Evolutionary conservation across 35 echinoderm and acorn worm genomes (phyloP), one percentile per base, ranked within the genome.

Genomic region (Stichopus chloronotus): DNA sequence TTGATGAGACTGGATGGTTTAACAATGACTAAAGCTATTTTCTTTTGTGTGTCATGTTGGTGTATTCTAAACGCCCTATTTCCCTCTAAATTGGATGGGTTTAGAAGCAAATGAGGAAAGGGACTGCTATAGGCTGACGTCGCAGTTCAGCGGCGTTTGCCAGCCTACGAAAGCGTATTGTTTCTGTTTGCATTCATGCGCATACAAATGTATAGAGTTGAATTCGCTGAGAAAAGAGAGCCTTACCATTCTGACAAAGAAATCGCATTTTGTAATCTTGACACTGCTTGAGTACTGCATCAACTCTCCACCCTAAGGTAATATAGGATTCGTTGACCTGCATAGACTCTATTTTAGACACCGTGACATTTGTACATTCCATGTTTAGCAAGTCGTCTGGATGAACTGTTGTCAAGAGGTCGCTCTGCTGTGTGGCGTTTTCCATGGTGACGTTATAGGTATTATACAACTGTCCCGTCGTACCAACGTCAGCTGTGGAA

Each of bases 191-290:
- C 3, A 43, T 43, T 43, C 30, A 43, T 43, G 30, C 30, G 30
- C 30, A 43, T 43, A 43, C 30, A 43, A 43, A 43, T 43, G 30
- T 3, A 43, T 43, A 43, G 30, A 43, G 30, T 43, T 43, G 30
- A 43, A 43, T 43, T 43, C 30, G 30, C 30, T 43, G 30, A 43
- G 83, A 8, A n/a, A 14, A 43, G 5, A 43, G 65, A 24, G 22
- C 53, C 93, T 95, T 78, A 95, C 94, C 94, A 21, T 92, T 92
- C 59, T 43, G 81, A 58, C 94, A 95, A 56, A 92, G 69, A 7
- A 95, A 69, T 16, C 91, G 81, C 10, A 95, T 87, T 58, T 88
- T 95, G 59, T 95, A 95, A 57, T 95, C 94, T 20, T 95, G 58
- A 74, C 94, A 95, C 25, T 92, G 25, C 71, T 92, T 85, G 30